Base-by-base conservation (phyloP, 1,140 invertebrate species). In the Aphelinus certus region DNA sequence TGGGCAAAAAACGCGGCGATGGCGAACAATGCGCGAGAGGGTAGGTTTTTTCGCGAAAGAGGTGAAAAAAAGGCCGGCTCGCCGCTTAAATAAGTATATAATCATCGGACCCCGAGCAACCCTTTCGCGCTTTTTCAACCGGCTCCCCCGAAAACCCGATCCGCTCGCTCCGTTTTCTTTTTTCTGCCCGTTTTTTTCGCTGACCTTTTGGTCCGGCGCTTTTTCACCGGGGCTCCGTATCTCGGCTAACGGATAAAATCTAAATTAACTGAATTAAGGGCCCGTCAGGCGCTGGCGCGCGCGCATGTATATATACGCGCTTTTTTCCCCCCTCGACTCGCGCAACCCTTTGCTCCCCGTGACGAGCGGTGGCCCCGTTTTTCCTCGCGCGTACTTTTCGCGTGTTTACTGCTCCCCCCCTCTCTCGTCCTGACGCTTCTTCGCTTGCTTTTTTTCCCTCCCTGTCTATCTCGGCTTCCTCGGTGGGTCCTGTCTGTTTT, bases 241-340 rank as follows among this genome's bases (percentile, higher is more conserved):
- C 78, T 80, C 73, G 81, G 77, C 84, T 80, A 88, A 88, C 86
- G 86, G 86, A 87, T 87, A 88, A 88, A 88, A 88, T 88, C 86
- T 88, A 88, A 88, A 88, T 88, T 88, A 88, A 88, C 86, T 87
- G 86, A 87, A 88, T 88, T 87, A 87, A 87, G 83, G 83, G 83
- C 81, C 80, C 79, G 83, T 81, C 63, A 60, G 5, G 58, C 26
- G 26, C 26, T 26, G 26, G 26, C 26, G 26, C 26, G 26, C 26
- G 26, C 26, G 26, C 26, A 26, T 26, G 81, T 80, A 87, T 87
- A 87, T 87, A 86, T 86, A 86, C 76, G 81, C 81, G 45, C 63
- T 26, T 58, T 69, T 57, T 65, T 68, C 64, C 51, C 9, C 5
- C 7, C n/a, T 68, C 45, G 66, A 26, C 26, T 26, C 53, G 2